Base-by-base conservation (phyloP, 2,797 vertebrate genomes). In the Emydoidea blandingii region DNA sequence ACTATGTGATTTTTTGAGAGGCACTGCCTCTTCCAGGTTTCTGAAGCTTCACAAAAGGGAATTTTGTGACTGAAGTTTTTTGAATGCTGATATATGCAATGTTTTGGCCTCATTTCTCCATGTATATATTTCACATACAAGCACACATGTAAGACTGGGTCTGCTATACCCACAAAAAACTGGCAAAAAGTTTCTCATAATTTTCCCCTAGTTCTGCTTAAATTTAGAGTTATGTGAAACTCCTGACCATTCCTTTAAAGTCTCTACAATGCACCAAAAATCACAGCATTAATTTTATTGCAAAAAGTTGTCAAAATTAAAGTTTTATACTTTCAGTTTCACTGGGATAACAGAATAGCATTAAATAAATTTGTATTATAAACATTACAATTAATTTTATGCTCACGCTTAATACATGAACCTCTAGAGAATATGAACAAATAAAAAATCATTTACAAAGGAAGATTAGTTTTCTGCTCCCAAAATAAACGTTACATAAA, bases 51-150 rank as follows among this genome's bases (percentile, higher is more conserved):
- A 72, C 34, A 80, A 34, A 37, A 83, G 0, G 50, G 57, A 54
- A 3, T 14, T 88, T 91, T 92, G 25, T 82, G 34, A 82, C 4
- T 3, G 62, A 76, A 49, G 7, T 81, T 52, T 76, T 81, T 53
- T 72, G 47, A 5, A 79, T 0, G 12, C 1, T 8, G 9, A 37
- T 21, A 56, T 10, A 4, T 0, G 0, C 2, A 52, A 37, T 23
- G 72, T 59, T 79, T 53, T 87, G 8, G 50, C 82, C 47, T 74
- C 84, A 3, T 23, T n/a, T 79, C 81, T 86, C 65, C 92, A 34
- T 31, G 23, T 23, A 15, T 34, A 41, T 56, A 9, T 50, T 85
- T 85, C 41, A 90, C 14, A 72, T 21, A 50, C 5, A 91, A 41
- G 27, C 37, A 72, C 50, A 79, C 29, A 27, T 14, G 27, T 57